A percentile compares a stretch with the other conserved stretches of the same genome.
Evolutionary conservation across 2,888 invertebrate species (phyloP).

Genomic region (Pocota personata): DNA sequence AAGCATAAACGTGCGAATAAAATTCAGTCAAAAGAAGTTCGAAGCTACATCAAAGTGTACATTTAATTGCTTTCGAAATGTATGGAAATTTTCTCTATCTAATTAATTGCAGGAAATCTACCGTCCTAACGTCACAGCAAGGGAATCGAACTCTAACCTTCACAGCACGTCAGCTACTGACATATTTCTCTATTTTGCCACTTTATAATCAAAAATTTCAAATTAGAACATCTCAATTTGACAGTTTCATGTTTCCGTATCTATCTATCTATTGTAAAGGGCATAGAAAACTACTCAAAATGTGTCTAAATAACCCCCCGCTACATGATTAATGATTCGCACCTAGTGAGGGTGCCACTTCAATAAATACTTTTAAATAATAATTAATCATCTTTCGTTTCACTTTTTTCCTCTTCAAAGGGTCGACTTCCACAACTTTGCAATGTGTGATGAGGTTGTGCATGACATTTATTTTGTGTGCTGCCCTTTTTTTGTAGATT

Average conservation of each 20-base stretch:
- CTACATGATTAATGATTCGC: constrained; percentile 62
- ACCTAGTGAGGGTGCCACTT: constrained; percentile 36
- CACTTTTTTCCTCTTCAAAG: not conserved
- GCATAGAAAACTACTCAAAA: constrained; percentile 22
- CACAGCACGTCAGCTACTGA: not conserved
- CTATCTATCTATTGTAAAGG: constrained; percentile 10
- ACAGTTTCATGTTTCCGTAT: constrained; percentile 47
- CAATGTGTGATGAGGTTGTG: not conserved
- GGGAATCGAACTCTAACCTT: not conserved
- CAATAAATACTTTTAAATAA: constrained; percentile 36
- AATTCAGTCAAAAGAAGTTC: no score
- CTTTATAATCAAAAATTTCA: not conserved
- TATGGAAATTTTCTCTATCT: no score
- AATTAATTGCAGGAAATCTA: not conserved
- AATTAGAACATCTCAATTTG: constrained; percentile 60
- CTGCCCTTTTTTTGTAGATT: constrained; percentile 19
- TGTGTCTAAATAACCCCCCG: constrained; percentile 18
- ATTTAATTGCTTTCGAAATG: not conserved
- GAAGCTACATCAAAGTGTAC: not conserved
- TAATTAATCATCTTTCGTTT: constrained; percentile 56
- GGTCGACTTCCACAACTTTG: constrained; percentile 5
- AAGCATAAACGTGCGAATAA: no score
- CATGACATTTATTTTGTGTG: constrained; percentile 15
- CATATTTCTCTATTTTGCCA: not conserved
- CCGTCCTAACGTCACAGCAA: not conserved